Evolutionary conservation across 2,113 vertebrate species (phyloP).

Genomic region (Callocephalon fimbriatum): DNA sequence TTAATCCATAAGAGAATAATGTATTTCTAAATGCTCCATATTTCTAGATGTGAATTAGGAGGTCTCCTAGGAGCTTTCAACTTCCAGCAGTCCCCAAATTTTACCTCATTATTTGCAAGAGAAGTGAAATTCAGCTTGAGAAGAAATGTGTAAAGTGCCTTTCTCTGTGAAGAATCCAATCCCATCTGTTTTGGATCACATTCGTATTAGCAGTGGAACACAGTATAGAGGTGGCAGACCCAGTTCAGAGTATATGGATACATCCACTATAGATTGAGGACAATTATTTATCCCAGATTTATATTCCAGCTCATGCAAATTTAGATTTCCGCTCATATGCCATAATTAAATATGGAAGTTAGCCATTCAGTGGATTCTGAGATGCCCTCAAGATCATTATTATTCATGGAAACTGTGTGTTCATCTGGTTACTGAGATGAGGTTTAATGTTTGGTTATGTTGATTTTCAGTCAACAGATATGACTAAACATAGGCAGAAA

Average conservation of each 20-base stretch:
- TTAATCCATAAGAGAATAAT: not conserved
- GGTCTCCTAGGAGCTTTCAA: not conserved
- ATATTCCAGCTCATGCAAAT: conserved; percentile 9
- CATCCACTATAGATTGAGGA: not conserved
- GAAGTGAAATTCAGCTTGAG: not conserved
- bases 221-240: not conserved
- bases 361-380: not conserved
- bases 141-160: not conserved
- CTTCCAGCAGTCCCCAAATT: not conserved
- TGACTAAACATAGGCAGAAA: conserved; percentile 21
- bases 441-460: conserved; percentile 23
- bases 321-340: not conserved
- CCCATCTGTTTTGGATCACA: not conserved
- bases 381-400: not conserved
- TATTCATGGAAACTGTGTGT: conserved; percentile 31
- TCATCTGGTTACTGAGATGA: conserved; percentile 42
- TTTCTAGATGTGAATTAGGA: not conserved
- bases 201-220: not conserved
- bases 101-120: not conserved
- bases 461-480: conserved; percentile 46
- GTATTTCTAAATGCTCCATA: not conserved
- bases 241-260: not conserved
- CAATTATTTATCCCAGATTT: not conserved
- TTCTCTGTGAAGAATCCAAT: not conserved
- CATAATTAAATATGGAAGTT: conserved; percentile 17